Evolutionary conservation across 2,797 vertebrate genomes (phyloP), one percentile per base, ranked within the genome.

Genomic region (Pygocentrus nattereri): DNA sequence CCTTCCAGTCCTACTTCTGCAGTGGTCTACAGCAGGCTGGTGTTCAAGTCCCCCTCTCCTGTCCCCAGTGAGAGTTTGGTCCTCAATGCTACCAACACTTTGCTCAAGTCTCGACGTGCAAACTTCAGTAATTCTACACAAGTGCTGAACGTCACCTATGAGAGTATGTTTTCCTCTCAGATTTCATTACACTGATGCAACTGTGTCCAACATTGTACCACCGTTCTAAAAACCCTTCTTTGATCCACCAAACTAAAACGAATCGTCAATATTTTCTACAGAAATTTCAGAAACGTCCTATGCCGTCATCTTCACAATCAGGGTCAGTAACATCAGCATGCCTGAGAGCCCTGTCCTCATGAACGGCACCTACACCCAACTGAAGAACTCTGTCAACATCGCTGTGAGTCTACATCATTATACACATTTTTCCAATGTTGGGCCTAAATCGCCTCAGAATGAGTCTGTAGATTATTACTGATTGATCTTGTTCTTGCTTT

Each of bases 51-150:
- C n/a, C 59, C 64, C 8, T 58, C 38, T 81, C 56, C 31, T 11
- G 67, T 77, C 18, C 74, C 80, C 18, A 62, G 56, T 82, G 56
- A 82, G 49, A 38, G 4, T 76, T 41, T 64, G 16, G 80, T 76
- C 16, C n/a, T 64, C 31, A 71, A 5, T 44, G 31, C 47, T 52
- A 23, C n/a, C 31, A 41, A 25, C 2, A 64, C 3, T 23, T 58
- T 82, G 19, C 18, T 44, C 21, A 23, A 5, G 1, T 61, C 67
- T 30, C 58, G 44, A 64, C 16, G 12, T 0, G 0, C 5, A 69
- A 31, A 81, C 27, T 73, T 59, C 1, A 56, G 2, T 19, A 19
- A 69, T n/a, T 25, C 79, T 56, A 73, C 65, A 8, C 59, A 67
- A 49, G 21, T 54, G 25, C 16, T 41, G 38, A 81, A 72, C 7